Conservation (phyloP, 2,113 vertebrate genomes). For the Gallinago jamesoni region DNA sequence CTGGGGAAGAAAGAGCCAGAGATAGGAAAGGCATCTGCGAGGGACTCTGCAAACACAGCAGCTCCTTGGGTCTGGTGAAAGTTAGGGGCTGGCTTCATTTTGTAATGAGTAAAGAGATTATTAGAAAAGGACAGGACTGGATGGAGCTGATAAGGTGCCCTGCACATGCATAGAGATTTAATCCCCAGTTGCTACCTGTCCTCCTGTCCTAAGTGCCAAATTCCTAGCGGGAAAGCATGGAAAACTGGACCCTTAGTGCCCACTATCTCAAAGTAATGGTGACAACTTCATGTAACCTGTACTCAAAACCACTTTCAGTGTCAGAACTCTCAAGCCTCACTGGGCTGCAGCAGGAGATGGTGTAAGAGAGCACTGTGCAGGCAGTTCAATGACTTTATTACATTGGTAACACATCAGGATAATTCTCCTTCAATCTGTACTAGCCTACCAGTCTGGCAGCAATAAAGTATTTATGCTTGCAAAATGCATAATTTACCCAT, state of each 20-base stretch:
- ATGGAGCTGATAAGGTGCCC: background rate
- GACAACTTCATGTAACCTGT: background rate
- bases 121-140: background rate
- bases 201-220: background rate
- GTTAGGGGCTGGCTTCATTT: background rate
- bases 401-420: background rate
- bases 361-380: background rate
- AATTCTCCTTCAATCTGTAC: background rate
- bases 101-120: background rate
- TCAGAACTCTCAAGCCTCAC: background rate
- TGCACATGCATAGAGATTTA: background rate
- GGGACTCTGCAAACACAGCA: background rate
- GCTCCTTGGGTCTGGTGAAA: background rate
- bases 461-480: conserved; percentile 4
- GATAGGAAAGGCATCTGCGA: background rate
- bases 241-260: background rate
- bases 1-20: background rate
- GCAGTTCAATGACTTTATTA: background rate
- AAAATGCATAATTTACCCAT: background rate
- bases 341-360: background rate
- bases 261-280: background rate
- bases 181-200: background rate
- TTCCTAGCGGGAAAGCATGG: background rate
- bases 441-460: background rate
- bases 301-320: background rate